Base-by-base conservation (phyloP, 2,888 invertebrate genomes). In the Phania funesta region DNA sequence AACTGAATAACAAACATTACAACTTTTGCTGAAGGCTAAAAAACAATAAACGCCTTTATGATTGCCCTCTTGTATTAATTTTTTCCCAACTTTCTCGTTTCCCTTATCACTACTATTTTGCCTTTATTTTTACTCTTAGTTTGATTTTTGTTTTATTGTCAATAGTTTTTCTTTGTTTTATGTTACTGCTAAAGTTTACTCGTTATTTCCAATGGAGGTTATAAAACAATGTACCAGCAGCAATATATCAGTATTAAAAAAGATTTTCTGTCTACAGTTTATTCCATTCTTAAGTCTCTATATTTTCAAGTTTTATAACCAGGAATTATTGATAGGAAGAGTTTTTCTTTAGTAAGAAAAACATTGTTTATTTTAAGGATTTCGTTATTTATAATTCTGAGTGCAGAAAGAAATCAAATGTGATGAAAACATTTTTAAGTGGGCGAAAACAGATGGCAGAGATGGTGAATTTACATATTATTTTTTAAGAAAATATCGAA, bases 361-460 rank as follows among this genome's bases (percentile, higher is more conserved):
- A 71, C 58, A 58, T 80, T 76, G 70, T 80, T 80, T 80, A 80
- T 76, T 76, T 70, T 60, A 71, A 58, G 71, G 58, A 76, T 76
- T 80, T 44, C 56, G 70, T 65, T 75, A 75, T 80, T 65, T 75
- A 67, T 67, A 22, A 38, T 38, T n/a, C 58, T 26, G 32, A 32
- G 16, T 26, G n/a, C 41, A 60, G 35, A n/a, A 74, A 52, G 54
- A 20, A 58, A 67, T 58, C 56, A 22, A 58, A 76, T 76, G 50
- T 24, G 46, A 56, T 41, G 29, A 67, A 50, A 67, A 56, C 1
- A 54, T 46, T 48, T 24, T 24, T n/a, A 56, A 65, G 16, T 67
- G 58, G 67, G 41, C 29, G 22, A 75, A 24, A 65, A 54, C 26
- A 35, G 38, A 35, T 26, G 18, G 44, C 22, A 35, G 8, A 38